Evolutionary conservation across 2,888 invertebrate genomes (phyloP).

Genomic region (Erebia palarica): DNA sequence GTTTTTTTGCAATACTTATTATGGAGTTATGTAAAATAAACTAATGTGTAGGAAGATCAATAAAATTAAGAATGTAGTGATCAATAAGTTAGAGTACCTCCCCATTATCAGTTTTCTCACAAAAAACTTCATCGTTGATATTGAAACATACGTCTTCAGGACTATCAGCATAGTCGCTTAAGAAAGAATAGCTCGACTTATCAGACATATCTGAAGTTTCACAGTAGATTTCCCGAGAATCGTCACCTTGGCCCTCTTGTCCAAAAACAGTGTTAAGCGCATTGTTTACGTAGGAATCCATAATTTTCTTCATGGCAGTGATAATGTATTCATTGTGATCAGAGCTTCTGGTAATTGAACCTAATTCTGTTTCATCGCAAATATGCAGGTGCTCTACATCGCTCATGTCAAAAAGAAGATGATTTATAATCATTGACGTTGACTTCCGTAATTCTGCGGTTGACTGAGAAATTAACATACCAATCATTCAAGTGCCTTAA

Average conservation of each 20-base stretch:
- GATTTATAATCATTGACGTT: slow-evolving; percentile 66
- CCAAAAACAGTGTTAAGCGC: slow-evolving; percentile 50
- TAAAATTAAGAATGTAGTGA: too few relatives aligned
- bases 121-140: slow-evolving; percentile 11
- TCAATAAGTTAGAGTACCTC: not conserved
- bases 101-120: not conserved
- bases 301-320: slow-evolving; percentile 55
- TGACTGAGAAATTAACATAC: slow-evolving; percentile 26
- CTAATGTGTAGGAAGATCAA: too few relatives aligned
- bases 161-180: slow-evolving; percentile 52
- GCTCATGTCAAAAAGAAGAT: slow-evolving; percentile 71
- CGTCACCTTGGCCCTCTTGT: slow-evolving; percentile 39
- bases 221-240: slow-evolving; percentile 16
- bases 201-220: slow-evolving; percentile 41
- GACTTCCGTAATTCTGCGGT: slow-evolving; percentile 55
- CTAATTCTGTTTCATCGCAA: slow-evolving; percentile 43
- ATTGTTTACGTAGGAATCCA: slow-evolving; percentile 57
- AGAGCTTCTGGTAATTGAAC: slow-evolving; percentile 38
- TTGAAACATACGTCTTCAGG: slow-evolving; percentile 42
- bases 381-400: slow-evolving; percentile 57
- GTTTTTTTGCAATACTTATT: too few relatives aligned
- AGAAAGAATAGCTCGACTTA: slow-evolving; percentile 55
- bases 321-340: slow-evolving; percentile 49
- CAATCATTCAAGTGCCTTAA: too few relatives aligned
- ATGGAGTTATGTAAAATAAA: too few relatives aligned